phyloP scores from a whole-genome alignment of 2,888 invertebrate species.

The Anthophora plumipes region DNA sequence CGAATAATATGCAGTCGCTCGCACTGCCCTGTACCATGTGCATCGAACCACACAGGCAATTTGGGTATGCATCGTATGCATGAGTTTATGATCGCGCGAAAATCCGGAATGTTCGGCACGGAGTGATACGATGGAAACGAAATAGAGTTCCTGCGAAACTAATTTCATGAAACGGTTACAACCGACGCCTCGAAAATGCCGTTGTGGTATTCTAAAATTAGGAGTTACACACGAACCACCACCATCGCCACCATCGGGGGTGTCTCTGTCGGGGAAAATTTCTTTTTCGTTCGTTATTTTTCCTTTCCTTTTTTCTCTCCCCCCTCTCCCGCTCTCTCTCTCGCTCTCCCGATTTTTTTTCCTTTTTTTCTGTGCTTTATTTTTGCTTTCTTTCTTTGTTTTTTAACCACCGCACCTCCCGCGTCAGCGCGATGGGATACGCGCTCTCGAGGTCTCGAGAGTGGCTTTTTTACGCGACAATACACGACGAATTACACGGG shows the following conservation, averaged over 20 bases:
- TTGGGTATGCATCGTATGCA: slow-evolving; percentile 76
- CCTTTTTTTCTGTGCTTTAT: too few species aligned
- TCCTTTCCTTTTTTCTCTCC: slow-evolving; percentile 8
- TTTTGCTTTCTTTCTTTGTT: too few species aligned
- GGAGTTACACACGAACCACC: slow-evolving; percentile 63
- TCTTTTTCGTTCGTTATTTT: slow-evolving; percentile 1
- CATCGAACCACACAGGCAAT: slow-evolving; percentile 75
- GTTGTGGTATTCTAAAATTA: slow-evolving; percentile 70
- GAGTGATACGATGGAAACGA: slow-evolving; percentile 76
- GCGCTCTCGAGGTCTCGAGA: slow-evolving; percentile 19
- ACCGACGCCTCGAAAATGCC: slow-evolving; percentile 72
- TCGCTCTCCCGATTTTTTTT: slow-evolving; percentile 15
- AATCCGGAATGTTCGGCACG: slow-evolving; percentile 76
- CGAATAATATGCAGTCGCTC: slow-evolving; percentile 81
- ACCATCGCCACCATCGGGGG: neutral
- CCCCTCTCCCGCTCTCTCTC: slow-evolving; percentile 1
- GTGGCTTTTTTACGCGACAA: slow-evolving; percentile 46
- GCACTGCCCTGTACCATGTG: slow-evolving; percentile 72
- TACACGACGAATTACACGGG: slow-evolving; percentile 43
- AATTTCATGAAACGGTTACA: slow-evolving; percentile 73
- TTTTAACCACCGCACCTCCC: too few species aligned
- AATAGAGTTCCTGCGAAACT: slow-evolving; percentile 74
- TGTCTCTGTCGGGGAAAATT: neutral
- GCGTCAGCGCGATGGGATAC: slow-evolving; percentile 21
- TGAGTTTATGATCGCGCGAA: slow-evolving; percentile 77